phyloP scores from a whole-genome alignment of 2,113 vertebrate genomes.

The Channa argus region DNA sequence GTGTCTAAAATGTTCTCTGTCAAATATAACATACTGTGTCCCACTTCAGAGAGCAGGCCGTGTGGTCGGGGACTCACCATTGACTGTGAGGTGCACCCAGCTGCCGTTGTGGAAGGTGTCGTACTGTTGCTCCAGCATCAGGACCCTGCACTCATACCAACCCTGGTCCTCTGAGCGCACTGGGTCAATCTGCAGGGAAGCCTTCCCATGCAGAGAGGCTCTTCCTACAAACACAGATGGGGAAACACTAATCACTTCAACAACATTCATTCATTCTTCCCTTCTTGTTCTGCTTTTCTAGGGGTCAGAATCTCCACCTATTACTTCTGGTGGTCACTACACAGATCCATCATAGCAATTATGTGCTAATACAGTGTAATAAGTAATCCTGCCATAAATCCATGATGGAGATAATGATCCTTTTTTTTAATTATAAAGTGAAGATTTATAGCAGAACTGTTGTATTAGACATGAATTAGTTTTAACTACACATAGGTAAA shows the following conservation, averaged over 20 bases:
- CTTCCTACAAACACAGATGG: slow-evolving; percentile 83
- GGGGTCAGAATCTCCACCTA: background rate
- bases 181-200: slow-evolving; percentile 95
- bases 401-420: too few species aligned
- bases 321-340: slow-evolving; percentile 4
- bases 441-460: too few species aligned
- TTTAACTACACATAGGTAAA: too few species aligned
- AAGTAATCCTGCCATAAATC: too few species aligned
- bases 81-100: slow-evolving; percentile 99
- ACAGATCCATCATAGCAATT: slow-evolving; percentile 26
- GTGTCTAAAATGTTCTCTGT: too few species aligned
- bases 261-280: background rate
- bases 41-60: background rate
- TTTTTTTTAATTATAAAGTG: too few species aligned
- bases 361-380: slow-evolving; percentile 10
- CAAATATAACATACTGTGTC: background rate
- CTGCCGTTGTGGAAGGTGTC: slow-evolving; percentile 99
- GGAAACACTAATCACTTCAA: background rate
- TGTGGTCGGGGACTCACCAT: slow-evolving; percentile 84
- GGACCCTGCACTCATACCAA: slow-evolving; percentile 99
- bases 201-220: slow-evolving; percentile 95
- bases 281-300: background rate
- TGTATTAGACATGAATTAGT: too few species aligned
- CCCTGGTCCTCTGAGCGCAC: slow-evolving; percentile 97
- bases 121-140: slow-evolving; percentile 97